Conservation (phyloP, 2,113 vertebrate genomes). For the Sorex araneus region DNA sequence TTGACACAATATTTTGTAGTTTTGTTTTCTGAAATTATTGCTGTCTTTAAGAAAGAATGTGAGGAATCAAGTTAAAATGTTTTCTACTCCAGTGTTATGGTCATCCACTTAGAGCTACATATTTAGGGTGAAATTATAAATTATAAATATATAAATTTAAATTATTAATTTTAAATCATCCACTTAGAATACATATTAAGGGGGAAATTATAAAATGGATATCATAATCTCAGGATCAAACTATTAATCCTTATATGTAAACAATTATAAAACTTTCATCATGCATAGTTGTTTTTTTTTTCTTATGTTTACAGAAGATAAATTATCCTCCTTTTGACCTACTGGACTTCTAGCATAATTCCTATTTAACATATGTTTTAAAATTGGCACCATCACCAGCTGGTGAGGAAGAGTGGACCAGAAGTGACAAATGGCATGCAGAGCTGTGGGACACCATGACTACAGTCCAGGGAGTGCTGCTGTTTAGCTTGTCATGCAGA, state of each 20-base stretch:
- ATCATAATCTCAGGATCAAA: no score
- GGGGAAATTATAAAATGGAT: no score
- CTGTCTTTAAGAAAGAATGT: constrained; percentile 11
- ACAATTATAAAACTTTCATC: not conserved
- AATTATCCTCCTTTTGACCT: not conserved
- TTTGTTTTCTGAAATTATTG: not conserved
- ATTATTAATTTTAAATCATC: no score
- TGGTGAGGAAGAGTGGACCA: no score
- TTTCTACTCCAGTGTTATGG: not conserved
- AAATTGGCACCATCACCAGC: no score
- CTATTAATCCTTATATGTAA: not conserved
- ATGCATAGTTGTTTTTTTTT: not conserved
- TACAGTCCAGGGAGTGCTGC: no score
- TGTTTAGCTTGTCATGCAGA: no score
- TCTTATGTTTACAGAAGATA: constrained; percentile 29
- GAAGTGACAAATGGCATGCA: no score
- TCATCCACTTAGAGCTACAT: not conserved
- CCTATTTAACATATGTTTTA: not conserved
- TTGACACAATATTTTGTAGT: not conserved
- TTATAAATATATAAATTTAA: no score
- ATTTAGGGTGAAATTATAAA: no score
- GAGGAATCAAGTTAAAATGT: constrained; percentile 29
- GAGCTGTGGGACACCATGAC: no score
- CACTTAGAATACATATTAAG: no score
- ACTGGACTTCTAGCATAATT: not conserved